Percentiles rank a stretch among this genome's conserved stretches.
These are phyloP conservation scores for Heloderma charlesbogerti DNA, from an alignment of 2,113 vertebrate genomes.

Conservation along the genomic window DNA sequence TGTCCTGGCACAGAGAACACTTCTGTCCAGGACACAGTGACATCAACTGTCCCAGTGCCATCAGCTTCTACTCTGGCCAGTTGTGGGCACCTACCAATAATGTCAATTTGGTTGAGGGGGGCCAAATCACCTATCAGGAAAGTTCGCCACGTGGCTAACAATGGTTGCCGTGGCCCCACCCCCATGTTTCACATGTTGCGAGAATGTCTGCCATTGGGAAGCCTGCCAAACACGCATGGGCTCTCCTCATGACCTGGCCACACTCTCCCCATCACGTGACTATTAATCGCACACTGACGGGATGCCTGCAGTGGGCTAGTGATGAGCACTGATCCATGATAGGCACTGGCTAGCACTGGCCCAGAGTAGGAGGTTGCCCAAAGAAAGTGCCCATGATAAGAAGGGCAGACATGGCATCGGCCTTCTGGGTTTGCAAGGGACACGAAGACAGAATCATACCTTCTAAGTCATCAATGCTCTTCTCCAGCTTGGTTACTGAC, in stretches of 20 bases:
- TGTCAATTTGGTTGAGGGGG: too few species aligned
- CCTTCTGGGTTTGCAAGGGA: not conserved
- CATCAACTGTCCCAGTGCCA: not conserved
- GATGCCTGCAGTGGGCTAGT: not conserved
- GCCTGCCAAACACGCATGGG: too few species aligned
- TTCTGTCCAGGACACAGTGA: not conserved
- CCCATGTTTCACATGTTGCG: too few species aligned
- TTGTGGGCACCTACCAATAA: too few species aligned
- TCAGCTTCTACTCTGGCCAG: not conserved
- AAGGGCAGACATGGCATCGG: not conserved
- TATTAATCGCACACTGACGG: not conserved
- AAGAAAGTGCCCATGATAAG: too few species aligned
- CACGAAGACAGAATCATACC: constrained; percentile 80
- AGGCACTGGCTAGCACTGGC: not conserved
- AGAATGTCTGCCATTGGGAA: too few species aligned
- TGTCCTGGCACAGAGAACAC: not conserved
- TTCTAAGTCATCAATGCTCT: constrained; percentile 99
- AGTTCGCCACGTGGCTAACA: too few species aligned
- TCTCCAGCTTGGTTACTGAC: constrained; percentile 99
- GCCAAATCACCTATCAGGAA: too few species aligned
- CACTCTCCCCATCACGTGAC: not conserved
- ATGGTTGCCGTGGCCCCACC: too few species aligned
- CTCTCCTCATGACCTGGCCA: too few species aligned
- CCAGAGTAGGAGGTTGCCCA: not conserved
- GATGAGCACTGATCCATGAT: too few species aligned